Conservation (phyloP, 2,888 invertebrate genomes). For the Ophion obscuratus region DNA sequence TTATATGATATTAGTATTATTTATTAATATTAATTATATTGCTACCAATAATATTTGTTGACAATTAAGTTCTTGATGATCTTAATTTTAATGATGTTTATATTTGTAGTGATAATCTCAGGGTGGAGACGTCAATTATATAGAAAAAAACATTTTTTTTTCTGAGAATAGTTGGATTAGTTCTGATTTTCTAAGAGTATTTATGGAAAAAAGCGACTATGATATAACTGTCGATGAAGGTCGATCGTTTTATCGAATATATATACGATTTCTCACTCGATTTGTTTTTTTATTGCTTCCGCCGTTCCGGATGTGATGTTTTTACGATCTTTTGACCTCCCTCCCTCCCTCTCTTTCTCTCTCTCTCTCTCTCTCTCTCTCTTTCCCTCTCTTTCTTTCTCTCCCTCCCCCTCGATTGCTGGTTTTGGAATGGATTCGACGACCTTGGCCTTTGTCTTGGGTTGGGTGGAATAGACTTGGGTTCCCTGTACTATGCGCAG, state of each 20-base stretch:
- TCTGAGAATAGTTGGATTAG: background rate
- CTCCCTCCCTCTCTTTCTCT: background rate
- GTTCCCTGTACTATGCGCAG: slow-evolving; percentile 35
- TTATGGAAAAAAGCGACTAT: background rate
- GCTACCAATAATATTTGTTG: too few species aligned
- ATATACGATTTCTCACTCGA: slow-evolving; percentile 4
- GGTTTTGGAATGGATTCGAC: slow-evolving; percentile 20
- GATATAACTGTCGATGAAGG: background rate
- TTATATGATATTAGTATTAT: too few species aligned
- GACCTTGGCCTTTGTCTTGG: slow-evolving; percentile 62
- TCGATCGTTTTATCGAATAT: background rate
- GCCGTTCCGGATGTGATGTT: background rate
- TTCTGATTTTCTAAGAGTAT: background rate
- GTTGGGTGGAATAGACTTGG: slow-evolving; percentile 31
- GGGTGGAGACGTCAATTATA: background rate
- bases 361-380: background rate
- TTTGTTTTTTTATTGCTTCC: background rate
- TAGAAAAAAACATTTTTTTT: background rate
- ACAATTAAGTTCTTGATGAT: too few species aligned
- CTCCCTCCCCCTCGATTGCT: background rate
- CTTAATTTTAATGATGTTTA: too few species aligned
- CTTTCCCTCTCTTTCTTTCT: background rate
- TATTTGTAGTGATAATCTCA: background rate
- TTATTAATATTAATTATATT: too few species aligned
- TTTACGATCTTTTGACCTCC: slow-evolving; percentile 15